Conservation (phyloP, 2,797 vertebrate genomes). For the Darevskia nairensis region DNA sequence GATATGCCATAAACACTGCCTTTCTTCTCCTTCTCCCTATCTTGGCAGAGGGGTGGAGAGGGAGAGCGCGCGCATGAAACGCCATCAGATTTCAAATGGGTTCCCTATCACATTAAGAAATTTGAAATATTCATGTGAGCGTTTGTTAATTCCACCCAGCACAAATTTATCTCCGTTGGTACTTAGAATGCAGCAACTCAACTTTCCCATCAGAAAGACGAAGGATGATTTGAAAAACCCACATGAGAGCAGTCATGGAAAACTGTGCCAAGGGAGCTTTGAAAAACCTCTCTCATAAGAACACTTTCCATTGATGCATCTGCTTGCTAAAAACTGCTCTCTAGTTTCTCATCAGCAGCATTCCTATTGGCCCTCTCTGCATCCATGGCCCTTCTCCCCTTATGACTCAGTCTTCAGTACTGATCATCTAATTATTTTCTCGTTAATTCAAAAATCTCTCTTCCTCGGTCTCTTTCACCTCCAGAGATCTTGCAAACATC, state of each 20-base stretch:
- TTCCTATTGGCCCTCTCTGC: not conserved
- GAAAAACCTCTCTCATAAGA: slow-evolving; percentile 29
- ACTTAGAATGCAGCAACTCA: slow-evolving; percentile 61
- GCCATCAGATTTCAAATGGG: slow-evolving; percentile 51
- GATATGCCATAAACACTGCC: slow-evolving; percentile 29
- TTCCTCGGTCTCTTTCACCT: slow-evolving; percentile 17
- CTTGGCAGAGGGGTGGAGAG: not conserved
- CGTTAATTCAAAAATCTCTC: slow-evolving; percentile 23
- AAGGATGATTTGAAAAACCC: slow-evolving; percentile 55
- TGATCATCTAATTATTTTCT: slow-evolving; percentile 45
- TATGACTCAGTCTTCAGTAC: slow-evolving; percentile 39
- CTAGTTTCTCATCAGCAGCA: slow-evolving; percentile 18
- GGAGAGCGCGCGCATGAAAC: slow-evolving; percentile 36
- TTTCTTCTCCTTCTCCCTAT: slow-evolving; percentile 27
- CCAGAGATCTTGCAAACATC: slow-evolving; percentile 35
- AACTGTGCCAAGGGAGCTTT: slow-evolving; percentile 22
- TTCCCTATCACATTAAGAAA: slow-evolving; percentile 44
- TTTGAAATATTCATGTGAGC: slow-evolving; percentile 61
- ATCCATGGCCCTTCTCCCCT: slow-evolving; percentile 9
- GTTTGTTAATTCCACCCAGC: slow-evolving; percentile 56
- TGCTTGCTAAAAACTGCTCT: slow-evolving; percentile 37
- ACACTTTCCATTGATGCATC: slow-evolving; percentile 23
- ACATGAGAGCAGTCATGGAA: slow-evolving; percentile 44
- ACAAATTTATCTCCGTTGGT: slow-evolving; percentile 46
- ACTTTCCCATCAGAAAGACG: slow-evolving; percentile 55